phyloP scores from a whole-genome alignment of 2,888 invertebrate species.

The Drosophila yooni region DNA sequence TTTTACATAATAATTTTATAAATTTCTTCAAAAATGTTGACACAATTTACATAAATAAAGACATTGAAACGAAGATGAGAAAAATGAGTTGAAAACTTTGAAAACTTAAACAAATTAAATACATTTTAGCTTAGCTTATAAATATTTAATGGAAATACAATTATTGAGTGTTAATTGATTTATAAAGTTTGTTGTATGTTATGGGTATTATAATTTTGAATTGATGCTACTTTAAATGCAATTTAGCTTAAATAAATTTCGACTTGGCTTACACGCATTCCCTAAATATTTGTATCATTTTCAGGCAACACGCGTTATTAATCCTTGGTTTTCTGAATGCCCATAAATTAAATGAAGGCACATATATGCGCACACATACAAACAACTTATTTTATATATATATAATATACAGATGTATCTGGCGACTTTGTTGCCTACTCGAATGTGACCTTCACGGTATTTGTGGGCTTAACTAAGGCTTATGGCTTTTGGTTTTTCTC shows the following conservation, averaged over 20 bases:
- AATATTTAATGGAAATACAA: background rate
- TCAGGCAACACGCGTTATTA: constrained; percentile 5
- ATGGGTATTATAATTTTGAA: background rate
- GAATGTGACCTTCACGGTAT: background rate
- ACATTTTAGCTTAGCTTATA: background rate
- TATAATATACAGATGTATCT: background rate
- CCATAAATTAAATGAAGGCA: constrained; percentile 33
- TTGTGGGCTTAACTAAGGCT: constrained; percentile 38
- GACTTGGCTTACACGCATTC: background rate
- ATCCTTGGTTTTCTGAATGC: constrained; percentile 10
- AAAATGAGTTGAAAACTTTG: background rate
- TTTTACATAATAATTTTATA: background rate
- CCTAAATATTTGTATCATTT: background rate
- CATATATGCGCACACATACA: background rate
- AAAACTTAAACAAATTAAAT: background rate
- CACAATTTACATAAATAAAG: background rate
- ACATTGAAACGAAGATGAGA: background rate
- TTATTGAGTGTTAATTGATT: background rate
- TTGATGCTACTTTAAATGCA: background rate
- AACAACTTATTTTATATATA: background rate
- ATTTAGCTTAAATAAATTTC: background rate
- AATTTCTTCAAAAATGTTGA: background rate
- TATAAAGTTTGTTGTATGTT: background rate
- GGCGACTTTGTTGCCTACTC: background rate
- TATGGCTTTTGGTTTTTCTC: constrained; percentile 40